Evolutionary conservation across 2,797 vertebrate species (phyloP).

Genomic region (Myotis pilosus): DNA sequence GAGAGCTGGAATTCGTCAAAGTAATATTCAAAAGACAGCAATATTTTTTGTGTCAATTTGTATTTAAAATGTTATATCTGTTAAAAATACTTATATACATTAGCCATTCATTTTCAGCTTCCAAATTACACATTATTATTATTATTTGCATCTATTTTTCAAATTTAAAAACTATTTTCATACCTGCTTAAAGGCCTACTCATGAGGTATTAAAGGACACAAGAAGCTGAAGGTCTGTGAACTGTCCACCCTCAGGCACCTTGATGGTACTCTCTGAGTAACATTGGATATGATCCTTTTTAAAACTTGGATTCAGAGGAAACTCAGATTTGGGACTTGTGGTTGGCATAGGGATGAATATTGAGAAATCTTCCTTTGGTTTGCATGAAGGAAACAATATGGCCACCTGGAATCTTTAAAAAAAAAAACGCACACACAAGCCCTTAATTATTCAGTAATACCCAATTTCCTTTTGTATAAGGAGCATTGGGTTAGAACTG

Average conservation of each 20-base stretch:
- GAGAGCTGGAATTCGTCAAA: neutral
- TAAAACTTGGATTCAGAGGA: constrained; percentile 42
- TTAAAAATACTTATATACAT: neutral
- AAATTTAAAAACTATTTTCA: neutral
- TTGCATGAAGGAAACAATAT: constrained; percentile 61
- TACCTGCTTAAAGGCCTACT: neutral
- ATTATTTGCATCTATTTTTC: constrained; percentile 17
- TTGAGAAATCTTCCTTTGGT: constrained; percentile 63
- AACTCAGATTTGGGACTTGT: constrained; percentile 43
- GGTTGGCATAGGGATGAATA: constrained; percentile 24
- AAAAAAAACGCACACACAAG: neutral
- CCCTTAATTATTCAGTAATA: constrained; percentile 39
- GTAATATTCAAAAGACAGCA: neutral
- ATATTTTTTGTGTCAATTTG: constrained; percentile 18
- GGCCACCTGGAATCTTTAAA: constrained; percentile 1
- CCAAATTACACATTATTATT: neutral
- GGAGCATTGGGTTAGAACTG: neutral
- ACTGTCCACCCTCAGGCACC: neutral
- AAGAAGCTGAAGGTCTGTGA: neutral
- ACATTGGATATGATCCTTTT: constrained; percentile 27
- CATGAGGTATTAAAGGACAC: neutral
- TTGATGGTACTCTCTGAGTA: constrained; percentile 16
- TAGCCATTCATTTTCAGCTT: neutral
- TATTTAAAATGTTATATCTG: constrained; percentile 10
- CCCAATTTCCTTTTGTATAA: constrained; percentile 44